phyloP scores from a whole-genome alignment of 2,113 vertebrate genomes.

The Pterophyllum scalare region DNA sequence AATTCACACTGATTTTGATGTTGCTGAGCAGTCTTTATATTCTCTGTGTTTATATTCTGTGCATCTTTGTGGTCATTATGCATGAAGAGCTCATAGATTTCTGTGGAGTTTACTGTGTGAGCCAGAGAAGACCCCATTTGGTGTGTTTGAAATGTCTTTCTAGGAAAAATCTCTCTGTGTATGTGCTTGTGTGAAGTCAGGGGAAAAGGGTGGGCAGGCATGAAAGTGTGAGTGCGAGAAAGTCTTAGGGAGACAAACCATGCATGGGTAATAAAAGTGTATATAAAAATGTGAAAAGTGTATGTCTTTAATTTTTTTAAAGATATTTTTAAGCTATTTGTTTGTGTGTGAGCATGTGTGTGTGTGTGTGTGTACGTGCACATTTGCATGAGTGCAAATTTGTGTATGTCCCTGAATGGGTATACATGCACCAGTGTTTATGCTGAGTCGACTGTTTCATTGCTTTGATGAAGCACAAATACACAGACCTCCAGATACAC shows the following conservation, averaged over 20 bases:
- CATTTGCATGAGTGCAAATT: neutral
- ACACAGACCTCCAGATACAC: conserved; percentile 75
- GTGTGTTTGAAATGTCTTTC: conserved; percentile 46
- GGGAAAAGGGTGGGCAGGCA: neutral
- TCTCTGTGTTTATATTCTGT: conserved; percentile 9
- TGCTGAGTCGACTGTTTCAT: conserved; percentile 77
- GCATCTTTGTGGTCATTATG: conserved; percentile 27
- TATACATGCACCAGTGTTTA: conserved; percentile 49
- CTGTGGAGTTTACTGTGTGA: conserved; percentile 34
- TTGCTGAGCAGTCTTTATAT: conserved; percentile 48
- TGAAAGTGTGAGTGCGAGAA: conserved; percentile 21
- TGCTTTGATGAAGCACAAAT: conserved; percentile 65
- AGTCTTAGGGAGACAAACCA: conserved; percentile 39
- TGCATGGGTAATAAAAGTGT: conserved; percentile 8
- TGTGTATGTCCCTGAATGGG: conserved; percentile 32
- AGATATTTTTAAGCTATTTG: conserved; percentile 6
- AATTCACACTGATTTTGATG: conserved; percentile 67
- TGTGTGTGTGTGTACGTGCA: neutral
- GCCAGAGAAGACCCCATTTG: conserved; percentile 39
- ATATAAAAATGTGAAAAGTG: conserved; percentile 19
- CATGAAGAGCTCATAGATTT: conserved; percentile 43
- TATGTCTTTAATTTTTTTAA: conserved; percentile 5
- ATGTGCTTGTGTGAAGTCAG: neutral
- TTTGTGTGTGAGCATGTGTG: neutral
- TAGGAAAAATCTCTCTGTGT: conserved; percentile 38